phyloP scores from a whole-genome alignment of 2,113 vertebrate species.

The Crotalus helleri region DNA sequence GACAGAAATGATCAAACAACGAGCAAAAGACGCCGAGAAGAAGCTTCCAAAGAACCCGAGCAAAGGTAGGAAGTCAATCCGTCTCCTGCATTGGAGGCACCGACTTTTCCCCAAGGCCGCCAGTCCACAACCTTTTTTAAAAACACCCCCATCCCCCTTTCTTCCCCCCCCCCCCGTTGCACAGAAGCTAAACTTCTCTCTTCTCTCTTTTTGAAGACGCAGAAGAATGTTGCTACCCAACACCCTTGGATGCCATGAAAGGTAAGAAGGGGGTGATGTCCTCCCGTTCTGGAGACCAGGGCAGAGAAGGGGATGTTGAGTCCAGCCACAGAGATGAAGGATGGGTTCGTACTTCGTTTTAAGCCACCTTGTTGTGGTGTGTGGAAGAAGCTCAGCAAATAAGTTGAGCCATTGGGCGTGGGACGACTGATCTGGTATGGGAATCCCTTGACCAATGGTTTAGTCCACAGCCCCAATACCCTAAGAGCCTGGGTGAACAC shows the following conservation, averaged over 20 bases:
- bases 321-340: neutral
- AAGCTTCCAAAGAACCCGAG: rapidly evolving
- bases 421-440: neutral
- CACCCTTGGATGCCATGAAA: neutral
- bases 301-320: neutral
- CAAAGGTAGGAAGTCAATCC: neutral
- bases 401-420: neutral
- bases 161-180: neutral
- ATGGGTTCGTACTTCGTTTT: neutral
- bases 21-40: rapidly evolving
- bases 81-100: neutral
- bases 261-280: neutral
- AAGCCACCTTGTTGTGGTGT: neutral
- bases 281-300: neutral
- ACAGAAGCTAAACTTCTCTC: neutral
- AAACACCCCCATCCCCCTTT: neutral
- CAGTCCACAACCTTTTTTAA: neutral
- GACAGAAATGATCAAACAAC: neutral
- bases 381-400: neutral
- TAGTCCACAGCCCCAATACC: neutral
- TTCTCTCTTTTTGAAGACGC: neutral
- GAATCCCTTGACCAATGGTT: neutral
- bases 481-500: neutral
- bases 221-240: neutral
- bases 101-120: neutral